Percentiles rank a stretch among this genome's conserved stretches.
Conservation (phyloP, 2,797 vertebrate genomes). For the Pogoniulus pusillus region DNA sequence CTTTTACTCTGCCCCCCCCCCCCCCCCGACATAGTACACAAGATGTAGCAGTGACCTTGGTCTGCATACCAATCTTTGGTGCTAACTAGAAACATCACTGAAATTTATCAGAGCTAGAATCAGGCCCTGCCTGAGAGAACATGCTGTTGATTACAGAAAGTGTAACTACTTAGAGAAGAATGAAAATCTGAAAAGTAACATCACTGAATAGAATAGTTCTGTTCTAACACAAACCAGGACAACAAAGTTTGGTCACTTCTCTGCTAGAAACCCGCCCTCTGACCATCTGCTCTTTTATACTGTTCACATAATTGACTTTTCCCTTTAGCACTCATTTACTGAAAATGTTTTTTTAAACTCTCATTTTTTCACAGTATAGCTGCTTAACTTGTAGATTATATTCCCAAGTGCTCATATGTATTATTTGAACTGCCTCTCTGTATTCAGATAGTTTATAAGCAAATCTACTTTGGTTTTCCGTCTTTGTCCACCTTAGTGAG, state of each 20-base stretch:
- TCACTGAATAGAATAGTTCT: too few species aligned
- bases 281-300: neutral
- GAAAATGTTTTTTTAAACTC: neutral
- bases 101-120: too few species aligned
- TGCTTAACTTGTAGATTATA: neutral
- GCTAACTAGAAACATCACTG: too few species aligned
- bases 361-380: neutral
- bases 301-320: neutral
- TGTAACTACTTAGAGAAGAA: too few species aligned
- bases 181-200: too few species aligned
- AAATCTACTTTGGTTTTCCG: neutral
- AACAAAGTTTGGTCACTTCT: neutral
- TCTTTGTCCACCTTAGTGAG: neutral
- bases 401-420: neutral
- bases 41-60: too few species aligned
- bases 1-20: too few species aligned
- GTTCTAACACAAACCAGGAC: too few species aligned
- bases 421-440: neutral
- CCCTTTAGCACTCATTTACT: neutral
- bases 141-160: too few species aligned
- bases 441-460: neutral
- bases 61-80: too few species aligned
- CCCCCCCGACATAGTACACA: too few species aligned
- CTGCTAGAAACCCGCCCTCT: neutral
- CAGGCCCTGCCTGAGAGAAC: too few species aligned